Conservation (phyloP, 2,113 vertebrate species). For the Lynx canadensis region DNA sequence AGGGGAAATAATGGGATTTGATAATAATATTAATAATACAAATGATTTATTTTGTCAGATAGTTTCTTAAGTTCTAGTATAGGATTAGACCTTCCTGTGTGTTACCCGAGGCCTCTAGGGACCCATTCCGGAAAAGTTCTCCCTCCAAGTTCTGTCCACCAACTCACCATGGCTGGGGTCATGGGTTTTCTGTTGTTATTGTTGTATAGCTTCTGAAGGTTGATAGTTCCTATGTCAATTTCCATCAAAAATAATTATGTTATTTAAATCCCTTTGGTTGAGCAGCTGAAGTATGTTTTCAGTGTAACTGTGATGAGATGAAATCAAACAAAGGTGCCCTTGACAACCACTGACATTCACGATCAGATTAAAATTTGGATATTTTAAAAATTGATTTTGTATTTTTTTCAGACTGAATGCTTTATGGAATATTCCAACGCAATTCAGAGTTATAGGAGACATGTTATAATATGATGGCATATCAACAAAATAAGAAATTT, state of each 20-base stretch:
- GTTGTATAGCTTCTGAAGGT: not conserved
- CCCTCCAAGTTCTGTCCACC: not conserved
- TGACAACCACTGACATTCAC: not conserved
- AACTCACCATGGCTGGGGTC: not conserved
- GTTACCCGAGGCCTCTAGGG: accelerated
- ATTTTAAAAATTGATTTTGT: constrained; percentile 34
- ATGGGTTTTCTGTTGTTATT: not conserved
- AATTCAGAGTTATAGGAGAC: not conserved
- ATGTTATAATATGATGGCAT: not conserved
- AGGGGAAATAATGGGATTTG: constrained; percentile 7
- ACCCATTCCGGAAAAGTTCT: not conserved
- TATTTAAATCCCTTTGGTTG: constrained; percentile 29
- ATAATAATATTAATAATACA: not conserved
- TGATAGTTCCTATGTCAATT: constrained; percentile 38
- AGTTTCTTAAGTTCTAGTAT: constrained; percentile 17
- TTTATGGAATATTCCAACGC: not conserved
- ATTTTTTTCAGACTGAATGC: not conserved
- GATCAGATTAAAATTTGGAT: not conserved
- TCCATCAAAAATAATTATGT: constrained; percentile 28
- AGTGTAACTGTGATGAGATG: constrained; percentile 13
- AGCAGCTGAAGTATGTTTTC: constrained; percentile 12
- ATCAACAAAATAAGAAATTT: not conserved
- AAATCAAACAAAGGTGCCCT: not conserved
- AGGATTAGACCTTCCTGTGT: not conserved
- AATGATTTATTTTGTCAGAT: constrained; percentile 27